These are phyloP conservation scores for Micrastur ruficollis DNA, from an alignment of 2,797 vertebrate species.

Conservation along the genomic window DNA sequence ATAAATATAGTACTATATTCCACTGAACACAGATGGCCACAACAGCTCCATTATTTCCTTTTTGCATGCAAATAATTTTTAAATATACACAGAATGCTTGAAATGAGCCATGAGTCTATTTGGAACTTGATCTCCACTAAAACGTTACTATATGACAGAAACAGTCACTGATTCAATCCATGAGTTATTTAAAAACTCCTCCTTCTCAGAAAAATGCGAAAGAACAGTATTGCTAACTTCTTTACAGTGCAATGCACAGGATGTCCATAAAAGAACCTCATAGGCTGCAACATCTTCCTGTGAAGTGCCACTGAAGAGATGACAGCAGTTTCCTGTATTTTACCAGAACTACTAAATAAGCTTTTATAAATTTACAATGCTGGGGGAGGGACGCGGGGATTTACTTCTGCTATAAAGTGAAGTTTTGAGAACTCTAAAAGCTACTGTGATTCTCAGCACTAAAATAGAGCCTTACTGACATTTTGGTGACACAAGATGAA, in stretches of 20 bases:
- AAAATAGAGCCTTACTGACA: not conserved
- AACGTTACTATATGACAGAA: not conserved
- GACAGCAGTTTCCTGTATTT: conserved; percentile 13
- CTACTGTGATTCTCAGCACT: not conserved
- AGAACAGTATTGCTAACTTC: not conserved
- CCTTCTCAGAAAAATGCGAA: not conserved
- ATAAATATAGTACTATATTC: not conserved
- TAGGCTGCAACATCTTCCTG: not conserved
- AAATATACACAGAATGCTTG: not conserved
- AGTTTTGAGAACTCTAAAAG: not conserved
- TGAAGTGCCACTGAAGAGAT: conserved; percentile 9
- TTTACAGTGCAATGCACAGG: not conserved
- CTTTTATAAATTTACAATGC: not conserved
- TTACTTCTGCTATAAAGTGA: not conserved
- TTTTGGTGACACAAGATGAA: not conserved
- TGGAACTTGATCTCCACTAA: not conserved
- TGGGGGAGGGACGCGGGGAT: not conserved
- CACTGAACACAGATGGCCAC: not conserved
- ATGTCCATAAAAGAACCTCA: not conserved
- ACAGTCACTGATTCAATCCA: not conserved
- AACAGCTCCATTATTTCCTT: not conserved
- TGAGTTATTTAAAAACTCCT: not conserved
- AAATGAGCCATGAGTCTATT: not conserved
- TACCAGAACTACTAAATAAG: not conserved
- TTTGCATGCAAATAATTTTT: not conserved